Percentiles rank a stretch among this genome's conserved stretches.
These are phyloP conservation scores for Ciconia nigra DNA, from an alignment of 2,797 vertebrate genomes.

Conservation along the genomic window DNA sequence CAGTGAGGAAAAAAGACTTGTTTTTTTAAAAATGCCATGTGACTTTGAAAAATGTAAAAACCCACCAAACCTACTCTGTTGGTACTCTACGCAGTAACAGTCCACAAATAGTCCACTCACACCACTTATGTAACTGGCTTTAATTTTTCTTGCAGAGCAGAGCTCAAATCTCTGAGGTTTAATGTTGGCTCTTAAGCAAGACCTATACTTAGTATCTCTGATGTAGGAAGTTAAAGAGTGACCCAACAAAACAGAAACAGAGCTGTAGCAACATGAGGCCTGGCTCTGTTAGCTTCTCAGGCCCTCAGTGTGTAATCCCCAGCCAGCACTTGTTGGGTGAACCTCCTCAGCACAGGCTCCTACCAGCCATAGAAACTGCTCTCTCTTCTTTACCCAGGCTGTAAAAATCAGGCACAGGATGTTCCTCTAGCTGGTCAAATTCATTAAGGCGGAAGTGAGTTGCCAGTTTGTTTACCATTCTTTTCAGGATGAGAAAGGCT, in stretches of 20 bases:
- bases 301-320: neutral
- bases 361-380: neutral
- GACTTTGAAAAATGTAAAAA: neutral
- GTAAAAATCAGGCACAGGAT: neutral
- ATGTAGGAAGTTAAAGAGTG: neutral
- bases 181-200: neutral
- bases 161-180: neutral
- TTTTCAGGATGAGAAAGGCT: conserved; percentile 84
- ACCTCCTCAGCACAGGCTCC: neutral
- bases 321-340: neutral
- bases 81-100: neutral
- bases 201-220: neutral
- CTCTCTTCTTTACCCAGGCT: neutral
- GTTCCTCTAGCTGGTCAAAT: conserved; percentile 75
- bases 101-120: neutral
- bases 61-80: no score
- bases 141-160: neutral
- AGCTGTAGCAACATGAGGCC: accelerated
- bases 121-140: neutral
- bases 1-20: neutral
- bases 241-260: neutral
- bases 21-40: neutral
- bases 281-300: neutral
- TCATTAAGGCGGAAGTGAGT: conserved; percentile 84
- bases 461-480: conserved; percentile 88